Evolutionary conservation across 2,888 invertebrate species (phyloP).

Genomic region (Metallyticus violacea): DNA sequence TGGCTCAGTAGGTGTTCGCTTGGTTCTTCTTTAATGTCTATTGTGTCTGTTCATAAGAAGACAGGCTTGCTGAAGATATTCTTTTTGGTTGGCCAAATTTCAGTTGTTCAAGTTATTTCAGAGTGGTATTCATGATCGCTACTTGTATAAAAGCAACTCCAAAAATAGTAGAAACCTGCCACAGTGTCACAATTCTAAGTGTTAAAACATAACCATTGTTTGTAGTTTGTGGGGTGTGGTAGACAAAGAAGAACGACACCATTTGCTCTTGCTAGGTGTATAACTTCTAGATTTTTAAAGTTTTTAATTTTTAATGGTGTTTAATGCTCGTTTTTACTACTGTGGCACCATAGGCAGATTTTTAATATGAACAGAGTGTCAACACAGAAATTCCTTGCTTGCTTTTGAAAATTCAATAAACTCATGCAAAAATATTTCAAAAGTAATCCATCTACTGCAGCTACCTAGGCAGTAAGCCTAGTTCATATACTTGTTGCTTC

Average conservation of each 20-base stretch:
- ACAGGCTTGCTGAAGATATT: neutral
- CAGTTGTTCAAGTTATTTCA: slow-evolving; percentile 31
- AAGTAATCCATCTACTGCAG: slow-evolving; percentile 11
- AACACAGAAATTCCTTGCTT: slow-evolving; percentile 39
- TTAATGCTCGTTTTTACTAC: too few relatives aligned
- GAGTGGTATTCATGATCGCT: slow-evolving; percentile 31
- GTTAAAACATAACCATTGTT: slow-evolving; percentile 29
- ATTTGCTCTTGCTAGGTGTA: slow-evolving; percentile 35
- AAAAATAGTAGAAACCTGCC: slow-evolving; percentile 32
- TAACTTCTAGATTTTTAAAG: slow-evolving; percentile 36
- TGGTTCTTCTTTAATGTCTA: neutral
- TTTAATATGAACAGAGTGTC: slow-evolving; percentile 40
- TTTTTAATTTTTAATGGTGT: too few relatives aligned
- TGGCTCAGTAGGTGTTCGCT: too few relatives aligned
- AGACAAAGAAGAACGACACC: slow-evolving; percentile 37
- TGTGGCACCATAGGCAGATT: too few relatives aligned
- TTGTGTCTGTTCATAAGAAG: neutral
- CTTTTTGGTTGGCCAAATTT: slow-evolving; percentile 33
- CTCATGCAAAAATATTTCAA: slow-evolving; percentile 12
- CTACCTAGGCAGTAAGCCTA: neutral
- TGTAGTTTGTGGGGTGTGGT: slow-evolving; percentile 38
- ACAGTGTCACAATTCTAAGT: slow-evolving; percentile 27
- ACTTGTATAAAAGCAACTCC: slow-evolving; percentile 33
- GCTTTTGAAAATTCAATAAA: slow-evolving; percentile 35
- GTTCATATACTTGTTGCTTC: slow-evolving; percentile 23